These are phyloP conservation scores for Hippopotamus amphibius DNA, from an alignment of 2,113 vertebrate species.

Conservation along the genomic window DNA sequence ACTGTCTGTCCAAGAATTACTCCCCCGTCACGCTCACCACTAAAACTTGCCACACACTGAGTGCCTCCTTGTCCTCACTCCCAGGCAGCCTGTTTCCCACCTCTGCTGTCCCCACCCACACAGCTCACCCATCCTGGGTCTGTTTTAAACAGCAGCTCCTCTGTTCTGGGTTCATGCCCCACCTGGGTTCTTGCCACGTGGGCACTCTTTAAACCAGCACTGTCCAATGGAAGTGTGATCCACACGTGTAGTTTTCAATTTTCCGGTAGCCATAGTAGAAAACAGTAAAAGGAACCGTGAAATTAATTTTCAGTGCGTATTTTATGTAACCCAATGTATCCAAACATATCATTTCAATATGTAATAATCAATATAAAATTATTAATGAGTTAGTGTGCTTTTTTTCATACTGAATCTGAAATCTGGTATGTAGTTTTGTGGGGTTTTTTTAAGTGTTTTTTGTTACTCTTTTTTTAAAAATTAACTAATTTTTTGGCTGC, in stretches of 20 bases:
- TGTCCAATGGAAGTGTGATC: background rate
- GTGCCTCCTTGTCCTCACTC: conserved; percentile 9
- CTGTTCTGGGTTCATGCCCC: background rate
- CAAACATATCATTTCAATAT: background rate
- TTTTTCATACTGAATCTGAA: background rate
- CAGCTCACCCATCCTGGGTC: background rate
- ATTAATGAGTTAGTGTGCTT: background rate
- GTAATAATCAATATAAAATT: background rate
- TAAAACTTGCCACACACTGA: background rate
- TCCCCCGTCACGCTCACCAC: background rate
- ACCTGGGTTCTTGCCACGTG: background rate
- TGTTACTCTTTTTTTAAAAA: too few species aligned
- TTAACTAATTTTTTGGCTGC: too few species aligned
- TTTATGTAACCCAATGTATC: background rate
- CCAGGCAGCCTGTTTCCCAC: background rate
- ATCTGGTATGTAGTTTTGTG: background rate
- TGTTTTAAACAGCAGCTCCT: conserved; percentile 7
- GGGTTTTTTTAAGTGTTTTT: too few species aligned
- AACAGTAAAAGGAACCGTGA: background rate
- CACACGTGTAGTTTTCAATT: background rate
- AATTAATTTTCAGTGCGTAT: conserved; percentile 24
- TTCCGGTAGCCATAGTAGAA: background rate
- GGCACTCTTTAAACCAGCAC: background rate
- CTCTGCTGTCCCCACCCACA: background rate
- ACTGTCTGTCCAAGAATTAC: background rate